Percentiles rank a stretch among this genome's conserved stretches.
Evolutionary conservation across 2,797 vertebrate species (phyloP).

Genomic region (Danio choprae): DNA sequence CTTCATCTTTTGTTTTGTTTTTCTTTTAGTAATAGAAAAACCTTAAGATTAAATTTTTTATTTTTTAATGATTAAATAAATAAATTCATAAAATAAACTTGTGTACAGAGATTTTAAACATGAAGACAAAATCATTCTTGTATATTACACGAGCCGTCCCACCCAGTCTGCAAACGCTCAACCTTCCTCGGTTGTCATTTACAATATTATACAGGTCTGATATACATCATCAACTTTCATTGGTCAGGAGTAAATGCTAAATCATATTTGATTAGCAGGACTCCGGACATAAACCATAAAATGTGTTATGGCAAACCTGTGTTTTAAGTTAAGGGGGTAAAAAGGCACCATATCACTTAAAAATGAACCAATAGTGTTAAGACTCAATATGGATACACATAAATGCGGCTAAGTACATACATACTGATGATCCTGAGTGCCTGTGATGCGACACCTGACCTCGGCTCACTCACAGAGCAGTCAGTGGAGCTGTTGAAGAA

Average conservation of each 20-base stretch:
- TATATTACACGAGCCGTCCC: slow-evolving; percentile 62
- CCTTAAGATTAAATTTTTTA: background rate
- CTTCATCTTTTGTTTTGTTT: background rate
- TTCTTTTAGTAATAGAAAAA: background rate
- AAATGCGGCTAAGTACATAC: slow-evolving; percentile 74
- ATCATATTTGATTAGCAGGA: slow-evolving; percentile 31
- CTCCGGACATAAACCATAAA: slow-evolving; percentile 64
- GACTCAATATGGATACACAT: slow-evolving; percentile 75
- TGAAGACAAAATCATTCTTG: slow-evolving; percentile 65
- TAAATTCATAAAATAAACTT: slow-evolving; percentile 71
- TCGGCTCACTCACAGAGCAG: slow-evolving; percentile 64
- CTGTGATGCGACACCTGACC: slow-evolving; percentile 68
- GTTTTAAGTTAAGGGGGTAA: slow-evolving; percentile 65
- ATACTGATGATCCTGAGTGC: slow-evolving; percentile 72
- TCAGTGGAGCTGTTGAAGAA: slow-evolving; percentile 67
- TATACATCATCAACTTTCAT: slow-evolving; percentile 64
- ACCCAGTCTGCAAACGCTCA: slow-evolving; percentile 62
- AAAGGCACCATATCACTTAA: slow-evolving; percentile 83
- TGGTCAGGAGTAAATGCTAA: slow-evolving; percentile 55
- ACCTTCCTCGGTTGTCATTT: slow-evolving; percentile 69
- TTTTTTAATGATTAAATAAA: slow-evolving; percentile 77
- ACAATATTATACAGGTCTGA: slow-evolving; percentile 70
- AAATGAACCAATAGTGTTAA: slow-evolving; percentile 81
- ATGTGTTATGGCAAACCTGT: slow-evolving; percentile 72
- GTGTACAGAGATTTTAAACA: slow-evolving; percentile 67